phyloP scores from a whole-genome alignment of 1,140 invertebrate species.

The Drosophila hydei region DNA sequence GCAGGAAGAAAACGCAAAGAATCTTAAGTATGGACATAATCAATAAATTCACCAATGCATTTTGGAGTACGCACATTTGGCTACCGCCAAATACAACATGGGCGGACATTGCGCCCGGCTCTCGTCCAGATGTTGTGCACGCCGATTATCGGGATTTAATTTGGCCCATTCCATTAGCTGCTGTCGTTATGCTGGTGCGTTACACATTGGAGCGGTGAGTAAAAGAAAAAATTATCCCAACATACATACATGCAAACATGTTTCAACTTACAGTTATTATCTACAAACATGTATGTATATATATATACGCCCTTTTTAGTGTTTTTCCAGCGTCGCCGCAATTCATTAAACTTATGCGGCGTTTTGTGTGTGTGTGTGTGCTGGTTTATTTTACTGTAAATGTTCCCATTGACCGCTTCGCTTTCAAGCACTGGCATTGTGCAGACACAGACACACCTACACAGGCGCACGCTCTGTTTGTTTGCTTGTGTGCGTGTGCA shows the following conservation, averaged over 20 bases:
- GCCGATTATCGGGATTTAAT: constrained; percentile 92
- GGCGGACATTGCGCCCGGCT: constrained; percentile 92
- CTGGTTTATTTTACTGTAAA: constrained; percentile 34
- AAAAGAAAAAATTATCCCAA: neutral
- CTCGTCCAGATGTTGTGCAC: constrained; percentile 90
- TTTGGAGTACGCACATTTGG: constrained; percentile 94
- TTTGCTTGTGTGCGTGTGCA: constrained; percentile 42
- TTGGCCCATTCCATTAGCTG: constrained; percentile 92
- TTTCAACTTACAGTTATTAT: constrained; percentile 13
- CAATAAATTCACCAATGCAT: constrained; percentile 85
- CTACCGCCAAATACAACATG: constrained; percentile 95
- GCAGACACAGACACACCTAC: constrained; percentile 43
- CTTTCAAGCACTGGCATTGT: constrained; percentile 34
- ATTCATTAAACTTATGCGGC: constrained; percentile 52
- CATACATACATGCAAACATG: constrained; percentile 5
- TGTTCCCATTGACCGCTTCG: constrained; percentile 47
- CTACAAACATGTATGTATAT: neutral
- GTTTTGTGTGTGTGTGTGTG: constrained; percentile 23
- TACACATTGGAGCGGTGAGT: constrained; percentile 91
- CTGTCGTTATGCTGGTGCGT: constrained; percentile 90
- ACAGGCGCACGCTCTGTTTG: constrained; percentile 13
- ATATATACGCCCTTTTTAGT: constrained; percentile 34
- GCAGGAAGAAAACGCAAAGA: neutral
- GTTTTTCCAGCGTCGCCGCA: constrained; percentile 28
- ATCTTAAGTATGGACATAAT: constrained; percentile 67